phyloP scores from a whole-genome alignment of 2,797 vertebrate genomes.

The Sebastes matsubarae region DNA sequence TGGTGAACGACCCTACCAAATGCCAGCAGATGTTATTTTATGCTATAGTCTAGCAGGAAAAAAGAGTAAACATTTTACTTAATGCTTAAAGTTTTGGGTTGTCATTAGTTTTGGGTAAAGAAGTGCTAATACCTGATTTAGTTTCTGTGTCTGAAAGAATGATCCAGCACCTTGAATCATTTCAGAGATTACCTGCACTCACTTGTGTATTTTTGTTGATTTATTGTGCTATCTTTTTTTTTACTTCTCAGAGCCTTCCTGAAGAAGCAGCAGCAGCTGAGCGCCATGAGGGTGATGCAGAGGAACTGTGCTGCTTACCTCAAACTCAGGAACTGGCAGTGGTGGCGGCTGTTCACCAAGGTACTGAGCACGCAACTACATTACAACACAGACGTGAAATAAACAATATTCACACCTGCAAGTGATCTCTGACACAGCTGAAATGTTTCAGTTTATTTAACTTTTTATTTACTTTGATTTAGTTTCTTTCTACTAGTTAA shows the following conservation, averaged over 20 bases:
- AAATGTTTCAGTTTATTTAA: background rate
- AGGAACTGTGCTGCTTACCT: constrained; percentile 93
- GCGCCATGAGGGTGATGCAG: constrained; percentile 91
- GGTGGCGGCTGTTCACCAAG: constrained; percentile 95
- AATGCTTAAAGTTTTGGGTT: background rate
- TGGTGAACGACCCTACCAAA: background rate
- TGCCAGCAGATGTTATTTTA: background rate
- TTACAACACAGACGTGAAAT: background rate
- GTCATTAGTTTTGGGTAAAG: background rate
- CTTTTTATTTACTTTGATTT: background rate
- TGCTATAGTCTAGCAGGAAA: background rate
- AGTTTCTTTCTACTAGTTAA: background rate
- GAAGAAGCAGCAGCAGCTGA: constrained; percentile 92
- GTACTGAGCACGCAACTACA: constrained; percentile 59
- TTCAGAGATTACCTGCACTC: background rate
- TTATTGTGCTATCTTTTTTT: background rate
- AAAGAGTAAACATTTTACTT: background rate
- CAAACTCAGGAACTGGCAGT: constrained; percentile 94
- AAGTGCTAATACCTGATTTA: background rate
- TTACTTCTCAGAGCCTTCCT: constrained; percentile 82
- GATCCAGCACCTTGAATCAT: background rate
- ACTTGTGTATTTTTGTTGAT: background rate
- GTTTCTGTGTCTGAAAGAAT: background rate
- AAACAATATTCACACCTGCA: background rate
- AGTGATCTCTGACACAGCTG: background rate